Conservation (phyloP, 2,113 vertebrate species). For the Marmota flaviventris region DNA sequence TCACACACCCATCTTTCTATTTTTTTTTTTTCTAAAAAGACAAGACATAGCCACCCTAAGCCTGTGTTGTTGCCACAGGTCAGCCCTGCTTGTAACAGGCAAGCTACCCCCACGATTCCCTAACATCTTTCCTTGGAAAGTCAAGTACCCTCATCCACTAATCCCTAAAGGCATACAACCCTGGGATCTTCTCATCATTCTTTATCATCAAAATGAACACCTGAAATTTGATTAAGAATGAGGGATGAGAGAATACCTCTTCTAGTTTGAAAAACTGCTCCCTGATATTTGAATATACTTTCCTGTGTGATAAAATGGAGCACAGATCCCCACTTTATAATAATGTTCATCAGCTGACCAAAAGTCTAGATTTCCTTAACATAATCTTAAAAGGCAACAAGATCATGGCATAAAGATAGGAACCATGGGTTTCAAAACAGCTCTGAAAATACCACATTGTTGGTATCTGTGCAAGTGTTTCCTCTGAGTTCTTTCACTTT, state of each 20-base stretch:
- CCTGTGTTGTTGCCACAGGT: not conserved
- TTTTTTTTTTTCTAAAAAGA: not conserved
- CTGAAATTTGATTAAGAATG: not conserved
- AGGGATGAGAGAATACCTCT: not conserved
- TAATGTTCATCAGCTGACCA: not conserved
- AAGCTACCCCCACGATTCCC: too few relatives aligned
- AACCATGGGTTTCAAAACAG: not conserved
- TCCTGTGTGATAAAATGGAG: not conserved
- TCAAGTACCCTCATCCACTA: not conserved
- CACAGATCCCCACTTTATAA: not conserved
- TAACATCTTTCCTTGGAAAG: not conserved
- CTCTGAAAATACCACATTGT: not conserved
- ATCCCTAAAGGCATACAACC: not conserved
- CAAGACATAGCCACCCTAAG: not conserved
- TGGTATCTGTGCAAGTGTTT: not conserved
- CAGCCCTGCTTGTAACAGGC: not conserved
- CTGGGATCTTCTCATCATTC: rapidly evolving
- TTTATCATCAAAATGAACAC: not conserved
- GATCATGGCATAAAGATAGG: not conserved
- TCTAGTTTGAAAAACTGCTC: not conserved
- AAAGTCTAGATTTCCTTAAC: not conserved
- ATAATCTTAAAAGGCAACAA: not conserved
- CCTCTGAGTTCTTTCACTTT: not conserved
- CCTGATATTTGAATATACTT: not conserved
- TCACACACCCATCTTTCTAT: not conserved